Evolutionary conservation across 1,140 invertebrate genomes (phyloP).

Genomic region (Lordiphosa clarofinis): DNA sequence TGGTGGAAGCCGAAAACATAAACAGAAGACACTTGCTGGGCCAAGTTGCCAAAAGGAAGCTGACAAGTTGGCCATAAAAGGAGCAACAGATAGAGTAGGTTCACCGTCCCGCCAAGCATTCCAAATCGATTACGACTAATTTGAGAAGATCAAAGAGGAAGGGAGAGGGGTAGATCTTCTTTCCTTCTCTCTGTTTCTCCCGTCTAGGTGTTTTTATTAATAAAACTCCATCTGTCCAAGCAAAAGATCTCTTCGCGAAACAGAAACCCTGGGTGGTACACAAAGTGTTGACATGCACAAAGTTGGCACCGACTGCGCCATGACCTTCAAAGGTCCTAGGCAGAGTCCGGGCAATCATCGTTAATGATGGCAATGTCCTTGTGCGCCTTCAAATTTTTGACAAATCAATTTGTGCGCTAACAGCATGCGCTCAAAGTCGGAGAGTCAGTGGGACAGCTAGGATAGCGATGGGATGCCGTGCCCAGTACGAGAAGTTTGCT

Average conservation of each 20-base stretch:
- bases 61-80: constrained; percentile 36
- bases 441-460: constrained; percentile 48
- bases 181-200: constrained; percentile 3
- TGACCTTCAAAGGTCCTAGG: constrained; percentile 42
- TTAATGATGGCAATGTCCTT: constrained; percentile 76
- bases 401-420: constrained; percentile 75
- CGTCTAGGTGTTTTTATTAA: constrained; percentile 52
- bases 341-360: constrained; percentile 58
- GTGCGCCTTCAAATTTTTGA: constrained; percentile 56
- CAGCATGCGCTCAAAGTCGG: constrained; percentile 53
- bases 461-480: constrained; percentile 5
- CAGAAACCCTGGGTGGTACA: constrained; percentile 66
- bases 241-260: constrained; percentile 34
- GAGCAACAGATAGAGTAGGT: constrained; percentile 24
- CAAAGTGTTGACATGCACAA: constrained; percentile 68
- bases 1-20: constrained; percentile 29
- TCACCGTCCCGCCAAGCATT: constrained; percentile 64
- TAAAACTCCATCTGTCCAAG: constrained; percentile 56
- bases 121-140: constrained; percentile 70
- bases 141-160: constrained; percentile 51
- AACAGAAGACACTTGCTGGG: constrained; percentile 67
- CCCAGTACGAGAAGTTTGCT: constrained; percentile 52
- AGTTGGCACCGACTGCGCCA: constrained; percentile 62
- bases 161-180: constrained; percentile 10
- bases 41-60: constrained; percentile 67